phyloP scores from a whole-genome alignment of 1,140 invertebrate genomes.

The Copidosoma floridanum region DNA sequence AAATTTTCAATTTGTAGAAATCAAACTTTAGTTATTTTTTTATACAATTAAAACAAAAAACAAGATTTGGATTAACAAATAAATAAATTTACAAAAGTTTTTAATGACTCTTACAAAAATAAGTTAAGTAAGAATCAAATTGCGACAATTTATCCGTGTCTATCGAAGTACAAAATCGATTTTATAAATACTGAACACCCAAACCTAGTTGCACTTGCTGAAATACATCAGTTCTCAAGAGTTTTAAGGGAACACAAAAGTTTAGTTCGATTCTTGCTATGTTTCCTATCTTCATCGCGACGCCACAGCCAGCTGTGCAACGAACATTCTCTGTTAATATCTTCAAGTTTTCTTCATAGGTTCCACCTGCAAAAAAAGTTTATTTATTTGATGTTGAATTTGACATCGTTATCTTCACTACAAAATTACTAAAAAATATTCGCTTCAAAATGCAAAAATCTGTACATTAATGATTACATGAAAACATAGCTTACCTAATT shows the following conservation, averaged over 20 bases:
- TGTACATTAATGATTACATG: too few relatives aligned
- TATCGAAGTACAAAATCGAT: too few relatives aligned
- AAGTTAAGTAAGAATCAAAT: conserved; percentile 3
- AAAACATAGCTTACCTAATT: conserved; percentile 37
- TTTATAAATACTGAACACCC: conserved; percentile 51
- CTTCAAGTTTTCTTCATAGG: conserved; percentile 48
- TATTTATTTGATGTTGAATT: conserved; percentile 8
- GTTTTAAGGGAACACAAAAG: conserved; percentile 43
- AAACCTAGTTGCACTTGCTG: conserved; percentile 53
- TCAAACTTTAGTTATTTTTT: too few relatives aligned
- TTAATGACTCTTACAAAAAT: neutral
- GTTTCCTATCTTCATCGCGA: conserved; percentile 75
- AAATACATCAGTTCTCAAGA: conserved; percentile 42
- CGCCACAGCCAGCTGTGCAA: conserved; percentile 69
- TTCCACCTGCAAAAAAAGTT: conserved; percentile 43
- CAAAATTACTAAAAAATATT: neutral
- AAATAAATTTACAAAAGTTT: conserved; percentile 4
- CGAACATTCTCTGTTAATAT: conserved; percentile 57
- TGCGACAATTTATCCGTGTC: too few relatives aligned
- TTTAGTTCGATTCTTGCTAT: conserved; percentile 83
- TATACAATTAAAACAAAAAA: conserved; percentile 8
- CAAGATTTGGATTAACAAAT: conserved; percentile 4
- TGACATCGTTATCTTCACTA: too few relatives aligned
- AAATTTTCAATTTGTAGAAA: too few relatives aligned
- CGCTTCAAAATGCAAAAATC: neutral